Conservation (phyloP, 2,113 vertebrate species). For the Erpornis zantholeuca region DNA sequence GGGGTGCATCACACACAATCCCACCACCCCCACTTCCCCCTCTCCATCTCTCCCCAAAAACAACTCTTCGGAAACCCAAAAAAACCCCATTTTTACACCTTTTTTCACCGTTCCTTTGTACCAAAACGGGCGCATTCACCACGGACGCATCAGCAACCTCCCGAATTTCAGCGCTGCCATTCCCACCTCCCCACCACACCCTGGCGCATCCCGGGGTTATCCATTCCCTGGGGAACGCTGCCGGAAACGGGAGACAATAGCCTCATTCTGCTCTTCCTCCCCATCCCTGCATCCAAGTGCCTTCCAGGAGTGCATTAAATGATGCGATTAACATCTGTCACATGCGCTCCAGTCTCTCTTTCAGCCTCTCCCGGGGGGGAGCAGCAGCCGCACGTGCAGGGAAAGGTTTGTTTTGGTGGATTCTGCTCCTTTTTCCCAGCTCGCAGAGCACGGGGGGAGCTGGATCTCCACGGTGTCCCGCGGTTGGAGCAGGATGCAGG, state of each 20-base stretch:
- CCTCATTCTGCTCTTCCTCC: not conserved
- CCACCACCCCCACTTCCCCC: not conserved
- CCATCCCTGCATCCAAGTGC: not conserved
- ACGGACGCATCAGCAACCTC: fast-evolving
- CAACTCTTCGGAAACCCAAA: not conserved
- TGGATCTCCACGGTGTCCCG: fast-evolving
- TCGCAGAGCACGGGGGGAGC: fast-evolving
- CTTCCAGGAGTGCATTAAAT: slow-evolving; percentile 51
- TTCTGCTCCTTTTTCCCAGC: not conserved
- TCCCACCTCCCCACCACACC: not conserved
- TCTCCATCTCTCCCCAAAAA: not conserved
- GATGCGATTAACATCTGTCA: slow-evolving; percentile 53
- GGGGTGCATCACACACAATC: not conserved
- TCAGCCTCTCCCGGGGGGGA: slow-evolving; percentile 29
- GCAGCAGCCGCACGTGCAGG: slow-evolving; percentile 10
- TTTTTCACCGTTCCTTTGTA: fast-evolving
- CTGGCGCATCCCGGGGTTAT: fast-evolving
- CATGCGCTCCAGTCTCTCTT: not conserved
- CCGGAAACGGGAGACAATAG: not conserved
- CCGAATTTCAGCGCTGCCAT: fast-evolving
- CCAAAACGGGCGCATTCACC: fast-evolving
- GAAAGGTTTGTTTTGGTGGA: slow-evolving; percentile 44
- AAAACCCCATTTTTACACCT: fast-evolving
- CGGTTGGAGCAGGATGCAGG: not conserved
- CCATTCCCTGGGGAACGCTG: not conserved